These are phyloP conservation scores for Psylliodes chrysocephalus DNA, from an alignment of 2,888 invertebrate genomes.

Conservation along the genomic window DNA sequence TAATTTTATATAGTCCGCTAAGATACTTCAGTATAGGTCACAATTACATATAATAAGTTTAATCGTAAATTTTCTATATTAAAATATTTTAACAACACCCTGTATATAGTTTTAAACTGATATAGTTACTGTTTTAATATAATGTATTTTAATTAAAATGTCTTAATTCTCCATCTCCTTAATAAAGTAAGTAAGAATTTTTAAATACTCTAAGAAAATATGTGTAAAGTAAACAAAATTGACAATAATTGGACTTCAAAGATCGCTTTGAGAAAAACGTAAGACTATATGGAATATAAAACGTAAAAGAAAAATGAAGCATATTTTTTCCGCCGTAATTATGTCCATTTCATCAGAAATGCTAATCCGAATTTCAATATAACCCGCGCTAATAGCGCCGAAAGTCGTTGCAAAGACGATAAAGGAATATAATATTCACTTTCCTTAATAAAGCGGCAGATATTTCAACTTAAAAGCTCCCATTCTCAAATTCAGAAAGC, in stretches of 20 bases:
- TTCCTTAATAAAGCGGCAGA: conserved; percentile 19
- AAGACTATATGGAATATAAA: background rate
- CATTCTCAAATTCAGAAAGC: conserved; percentile 15
- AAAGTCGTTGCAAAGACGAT: conserved; percentile 20
- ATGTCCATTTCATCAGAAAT: conserved; percentile 15
- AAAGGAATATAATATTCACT: conserved; percentile 22
- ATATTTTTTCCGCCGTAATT: background rate
- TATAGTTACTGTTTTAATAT: too few species aligned
- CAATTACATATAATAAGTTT: too few species aligned
- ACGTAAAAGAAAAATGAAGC: background rate
- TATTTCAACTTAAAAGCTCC: conserved; percentile 18
- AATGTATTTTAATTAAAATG: too few species aligned
- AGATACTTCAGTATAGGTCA: too few species aligned
- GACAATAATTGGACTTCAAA: background rate
- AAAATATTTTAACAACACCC: too few species aligned
- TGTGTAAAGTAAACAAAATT: too few species aligned
- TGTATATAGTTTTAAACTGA: too few species aligned
- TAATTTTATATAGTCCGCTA: too few species aligned
- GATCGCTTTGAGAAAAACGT: background rate
- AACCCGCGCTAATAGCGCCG: conserved; percentile 8
- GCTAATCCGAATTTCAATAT: conserved; percentile 21
- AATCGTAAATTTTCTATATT: too few species aligned
- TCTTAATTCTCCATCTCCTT: too few species aligned
- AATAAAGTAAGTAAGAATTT: too few species aligned
- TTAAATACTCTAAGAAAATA: too few species aligned